Conservation (phyloP, 2,888 invertebrate species). For the Itoplectis maculator region DNA sequence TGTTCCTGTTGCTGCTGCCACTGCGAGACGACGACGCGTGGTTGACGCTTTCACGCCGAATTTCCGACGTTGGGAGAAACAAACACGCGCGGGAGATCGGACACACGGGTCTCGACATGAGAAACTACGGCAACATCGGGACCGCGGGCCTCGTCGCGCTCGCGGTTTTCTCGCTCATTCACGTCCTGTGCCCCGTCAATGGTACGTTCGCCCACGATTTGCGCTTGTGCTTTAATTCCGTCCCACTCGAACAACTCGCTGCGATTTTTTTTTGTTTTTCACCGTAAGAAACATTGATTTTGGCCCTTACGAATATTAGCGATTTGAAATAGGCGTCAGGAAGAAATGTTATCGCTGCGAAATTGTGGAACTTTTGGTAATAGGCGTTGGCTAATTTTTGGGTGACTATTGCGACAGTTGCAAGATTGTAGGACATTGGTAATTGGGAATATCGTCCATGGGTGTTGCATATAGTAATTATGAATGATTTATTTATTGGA, state of each 20-base stretch:
- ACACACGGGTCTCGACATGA: conserved; percentile 70
- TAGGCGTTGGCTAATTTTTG: too few relatives aligned
- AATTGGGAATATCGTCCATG: too few relatives aligned
- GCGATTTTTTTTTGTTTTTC: neutral
- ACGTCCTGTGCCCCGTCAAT: conserved; percentile 75
- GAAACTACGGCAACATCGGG: conserved; percentile 71
- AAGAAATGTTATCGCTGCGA: too few relatives aligned
- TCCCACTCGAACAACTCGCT: neutral
- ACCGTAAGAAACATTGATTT: neutral
- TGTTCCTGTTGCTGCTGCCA: neutral
- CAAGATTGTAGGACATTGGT: too few relatives aligned
- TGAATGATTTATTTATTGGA: too few relatives aligned
- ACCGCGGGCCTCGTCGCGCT: conserved; percentile 77
- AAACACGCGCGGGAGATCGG: conserved; percentile 36
- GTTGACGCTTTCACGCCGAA: neutral
- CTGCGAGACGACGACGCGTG: neutral
- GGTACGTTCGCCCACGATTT: conserved; percentile 73
- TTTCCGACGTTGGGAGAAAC: neutral
- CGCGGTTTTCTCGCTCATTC: conserved; percentile 77
- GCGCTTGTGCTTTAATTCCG: neutral
- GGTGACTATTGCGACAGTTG: too few relatives aligned
- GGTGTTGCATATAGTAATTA: too few relatives aligned
- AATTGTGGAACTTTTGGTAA: too few relatives aligned
- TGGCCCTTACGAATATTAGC: neutral
- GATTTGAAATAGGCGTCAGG: neutral